These are phyloP conservation scores for Lytechinus variegatus DNA, from an alignment of 35 echinoderm and acorn worm genomes.

Conservation along the genomic window DNA sequence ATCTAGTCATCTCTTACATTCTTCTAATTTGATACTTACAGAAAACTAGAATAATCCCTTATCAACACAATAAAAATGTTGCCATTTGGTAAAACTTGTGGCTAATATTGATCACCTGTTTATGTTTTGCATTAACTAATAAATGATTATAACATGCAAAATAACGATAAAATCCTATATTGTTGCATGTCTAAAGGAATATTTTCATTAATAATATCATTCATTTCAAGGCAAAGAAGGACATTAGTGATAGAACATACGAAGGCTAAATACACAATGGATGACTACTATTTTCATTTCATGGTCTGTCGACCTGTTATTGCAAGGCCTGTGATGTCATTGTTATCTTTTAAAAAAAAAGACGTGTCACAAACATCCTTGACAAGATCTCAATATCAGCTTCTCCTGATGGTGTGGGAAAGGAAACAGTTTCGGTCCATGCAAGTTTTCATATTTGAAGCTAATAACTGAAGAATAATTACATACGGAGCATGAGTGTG, in stretches of 20 bases:
- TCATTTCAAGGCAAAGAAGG: no score
- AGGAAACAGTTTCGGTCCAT: background rate
- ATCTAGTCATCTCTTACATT: no score
- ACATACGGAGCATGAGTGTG: background rate
- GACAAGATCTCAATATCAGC: background rate
- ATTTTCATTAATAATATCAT: no score
- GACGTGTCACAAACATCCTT: background rate
- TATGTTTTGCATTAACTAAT: no score
- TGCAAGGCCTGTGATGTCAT: background rate
- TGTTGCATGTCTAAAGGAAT: no score
- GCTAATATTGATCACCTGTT: no score
- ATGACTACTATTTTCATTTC: background rate
- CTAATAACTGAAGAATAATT: background rate
- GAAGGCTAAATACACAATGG: background rate
- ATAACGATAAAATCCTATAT: no score
- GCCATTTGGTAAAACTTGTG: no score
- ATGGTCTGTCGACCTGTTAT: background rate
- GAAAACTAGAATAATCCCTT: no score
- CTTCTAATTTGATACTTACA: no score
- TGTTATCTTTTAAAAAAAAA: background rate
- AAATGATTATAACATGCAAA: no score
- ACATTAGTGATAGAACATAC: background rate
- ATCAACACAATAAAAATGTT: no score
- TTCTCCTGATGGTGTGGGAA: background rate
- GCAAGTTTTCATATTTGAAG: background rate